These are phyloP conservation scores for Marasmarcha lunaedactyla DNA, from an alignment of 2,888 invertebrate species.

Conservation along the genomic window DNA sequence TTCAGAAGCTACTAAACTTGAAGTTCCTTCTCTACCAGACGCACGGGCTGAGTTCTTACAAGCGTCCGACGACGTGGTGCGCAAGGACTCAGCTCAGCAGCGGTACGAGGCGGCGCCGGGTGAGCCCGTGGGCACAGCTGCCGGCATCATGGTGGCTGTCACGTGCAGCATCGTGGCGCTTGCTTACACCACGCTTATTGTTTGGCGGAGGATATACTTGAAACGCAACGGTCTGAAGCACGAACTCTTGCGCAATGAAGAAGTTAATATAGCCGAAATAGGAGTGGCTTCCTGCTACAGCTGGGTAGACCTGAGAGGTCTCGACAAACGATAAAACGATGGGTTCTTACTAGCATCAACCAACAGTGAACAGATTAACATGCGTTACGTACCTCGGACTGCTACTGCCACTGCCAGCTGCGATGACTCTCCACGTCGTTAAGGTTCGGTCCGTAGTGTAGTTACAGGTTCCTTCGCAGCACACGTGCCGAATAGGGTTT, in stretches of 20 bases:
- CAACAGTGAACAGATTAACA: too few relatives aligned
- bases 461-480: constrained; percentile 15
- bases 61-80: constrained; percentile 31
- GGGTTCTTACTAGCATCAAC: too few relatives aligned
- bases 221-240: constrained; percentile 58
- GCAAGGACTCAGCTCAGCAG: constrained; percentile 33
- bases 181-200: constrained; percentile 48
- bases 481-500: too few relatives aligned
- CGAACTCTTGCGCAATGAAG: constrained; percentile 54
- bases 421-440: background rate
- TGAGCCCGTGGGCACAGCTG: constrained; percentile 44
- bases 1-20: constrained; percentile 34
- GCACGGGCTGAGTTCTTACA: constrained; percentile 54
- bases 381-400: too few relatives aligned
- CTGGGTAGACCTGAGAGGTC: constrained; percentile 47
- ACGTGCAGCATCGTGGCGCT: constrained; percentile 49
- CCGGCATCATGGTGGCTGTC: constrained; percentile 53
- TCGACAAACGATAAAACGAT: background rate
- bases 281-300: background rate
- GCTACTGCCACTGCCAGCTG: too few relatives aligned
- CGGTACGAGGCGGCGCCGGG: constrained; percentile 24
- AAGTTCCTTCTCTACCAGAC: constrained; percentile 35
- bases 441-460: constrained; percentile 9
- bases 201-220: constrained; percentile 58
- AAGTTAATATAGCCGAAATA: constrained; percentile 54